Evolutionary conservation across 2,888 invertebrate genomes (phyloP).

Genomic region (Siphlonurus alternatus): DNA sequence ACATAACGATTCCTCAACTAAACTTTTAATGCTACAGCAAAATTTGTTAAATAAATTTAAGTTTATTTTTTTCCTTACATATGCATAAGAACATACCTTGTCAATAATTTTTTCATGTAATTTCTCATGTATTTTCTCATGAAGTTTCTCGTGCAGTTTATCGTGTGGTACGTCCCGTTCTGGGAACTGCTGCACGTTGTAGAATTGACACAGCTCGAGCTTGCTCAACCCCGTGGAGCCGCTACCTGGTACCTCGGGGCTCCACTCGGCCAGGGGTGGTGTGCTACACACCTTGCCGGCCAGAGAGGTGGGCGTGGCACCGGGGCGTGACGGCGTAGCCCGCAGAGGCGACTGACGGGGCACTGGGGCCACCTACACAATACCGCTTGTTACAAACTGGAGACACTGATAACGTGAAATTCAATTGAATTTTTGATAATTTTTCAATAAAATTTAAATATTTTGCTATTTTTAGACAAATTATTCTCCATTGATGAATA

Average conservation of each 20-base stretch:
- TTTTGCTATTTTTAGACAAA: too few relatives aligned
- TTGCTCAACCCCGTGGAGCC: not conserved
- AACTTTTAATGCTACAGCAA: not conserved
- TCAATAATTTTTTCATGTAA: not conserved
- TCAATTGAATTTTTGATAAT: too few relatives aligned
- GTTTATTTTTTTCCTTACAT: not conserved
- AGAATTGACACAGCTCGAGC: constrained; percentile 6
- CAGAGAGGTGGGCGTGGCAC: not conserved
- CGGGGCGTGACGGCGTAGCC: not conserved
- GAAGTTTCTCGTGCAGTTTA: not conserved
- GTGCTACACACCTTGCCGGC: not conserved
- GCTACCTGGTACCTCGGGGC: not conserved
- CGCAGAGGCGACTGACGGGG: not conserved
- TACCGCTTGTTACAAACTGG: not conserved
- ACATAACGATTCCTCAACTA: too few relatives aligned
- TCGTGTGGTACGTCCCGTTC: constrained; percentile 4
- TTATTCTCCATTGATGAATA: not conserved
- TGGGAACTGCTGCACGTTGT: constrained; percentile 8
- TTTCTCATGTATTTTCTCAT: not conserved
- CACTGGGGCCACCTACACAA: not conserved
- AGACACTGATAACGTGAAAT: not conserved
- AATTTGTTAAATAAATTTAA: not conserved
- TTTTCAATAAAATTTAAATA: too few relatives aligned
- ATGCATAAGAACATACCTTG: too few relatives aligned
- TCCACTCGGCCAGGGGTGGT: not conserved